Percentiles rank a stretch among this genome's conserved stretches.
Evolutionary conservation across 2,888 invertebrate genomes (phyloP).

Genomic region (Syritta pipiens): DNA sequence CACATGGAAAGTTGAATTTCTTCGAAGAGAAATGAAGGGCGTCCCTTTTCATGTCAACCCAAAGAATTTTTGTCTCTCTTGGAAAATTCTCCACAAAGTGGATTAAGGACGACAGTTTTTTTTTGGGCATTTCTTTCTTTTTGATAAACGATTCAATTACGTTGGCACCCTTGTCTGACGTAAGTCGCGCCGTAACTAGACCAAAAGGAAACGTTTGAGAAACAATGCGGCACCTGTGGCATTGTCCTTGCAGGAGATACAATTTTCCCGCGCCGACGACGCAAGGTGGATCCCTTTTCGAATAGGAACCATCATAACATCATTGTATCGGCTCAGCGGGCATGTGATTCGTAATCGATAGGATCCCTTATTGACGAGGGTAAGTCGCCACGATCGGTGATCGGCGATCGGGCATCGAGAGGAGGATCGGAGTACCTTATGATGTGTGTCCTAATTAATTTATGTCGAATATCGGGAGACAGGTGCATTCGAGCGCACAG

Average conservation of each 20-base stretch:
- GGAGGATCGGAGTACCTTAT: slow-evolving; percentile 55
- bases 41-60: slow-evolving; percentile 33
- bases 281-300: slow-evolving; percentile 40
- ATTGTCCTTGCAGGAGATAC: slow-evolving; percentile 45
- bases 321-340: slow-evolving; percentile 66
- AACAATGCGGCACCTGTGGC: slow-evolving; percentile 65
- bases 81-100: background rate
- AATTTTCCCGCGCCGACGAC: slow-evolving; percentile 28
- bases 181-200: too few relatives aligned
- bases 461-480: slow-evolving; percentile 64
- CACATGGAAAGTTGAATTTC: too few relatives aligned
- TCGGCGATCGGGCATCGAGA: slow-evolving; percentile 40
- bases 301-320: slow-evolving; percentile 59
- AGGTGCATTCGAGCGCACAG: slow-evolving; percentile 59
- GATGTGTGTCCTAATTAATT: slow-evolving; percentile 70
- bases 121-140: slow-evolving; percentile 27
- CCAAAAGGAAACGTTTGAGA: slow-evolving; percentile 34
- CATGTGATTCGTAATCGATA: slow-evolving; percentile 62
- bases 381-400: slow-evolving; percentile 31
- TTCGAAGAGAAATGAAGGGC: slow-evolving; percentile 24
- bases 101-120: slow-evolving; percentile 28
- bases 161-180: slow-evolving; percentile 67
- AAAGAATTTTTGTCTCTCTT: background rate
- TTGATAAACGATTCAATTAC: slow-evolving; percentile 67
- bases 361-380: slow-evolving; percentile 59